Percentiles rank a stretch among this genome's conserved stretches.
Evolutionary conservation across 2,888 invertebrate genomes (phyloP).

Genomic region (Cerastis rubricosa): DNA sequence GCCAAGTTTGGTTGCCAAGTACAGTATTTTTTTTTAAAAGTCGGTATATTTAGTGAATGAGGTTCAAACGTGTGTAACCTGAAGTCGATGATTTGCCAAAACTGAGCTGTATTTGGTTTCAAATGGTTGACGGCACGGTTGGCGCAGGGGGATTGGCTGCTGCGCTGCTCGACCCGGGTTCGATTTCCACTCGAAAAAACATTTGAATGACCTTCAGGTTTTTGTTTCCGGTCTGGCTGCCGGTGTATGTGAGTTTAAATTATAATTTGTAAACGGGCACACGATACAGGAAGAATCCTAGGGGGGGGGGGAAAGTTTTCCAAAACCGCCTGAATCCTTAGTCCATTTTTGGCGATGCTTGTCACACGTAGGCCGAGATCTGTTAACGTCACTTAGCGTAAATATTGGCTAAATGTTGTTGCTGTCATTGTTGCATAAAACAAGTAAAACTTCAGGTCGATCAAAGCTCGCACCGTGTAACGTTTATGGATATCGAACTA

Average conservation of each 20-base stretch:
- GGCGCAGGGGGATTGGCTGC: too few species aligned
- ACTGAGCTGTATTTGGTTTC: background rate
- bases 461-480: background rate
- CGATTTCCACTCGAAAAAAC: too few species aligned
- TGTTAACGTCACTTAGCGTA: background rate
- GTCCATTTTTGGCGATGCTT: background rate
- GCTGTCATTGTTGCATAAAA: background rate
- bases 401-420: background rate
- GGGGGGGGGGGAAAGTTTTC: too few species aligned
- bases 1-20: constrained; percentile 48
- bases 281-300: too few species aligned
- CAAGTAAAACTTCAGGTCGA: background rate
- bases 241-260: too few species aligned
- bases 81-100: background rate
- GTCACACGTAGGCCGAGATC: background rate
- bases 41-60: background rate
- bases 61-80: background rate
- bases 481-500: too few species aligned
- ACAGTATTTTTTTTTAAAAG: constrained; percentile 16
- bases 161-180: too few species aligned
- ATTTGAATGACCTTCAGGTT: too few species aligned
- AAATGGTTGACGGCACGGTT: background rate
- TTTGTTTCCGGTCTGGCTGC: too few species aligned
- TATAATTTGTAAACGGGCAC: too few species aligned
- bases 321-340: too few species aligned